Conservation (phyloP, 2,797 vertebrate species). For the Thripadectes ignobilis region DNA sequence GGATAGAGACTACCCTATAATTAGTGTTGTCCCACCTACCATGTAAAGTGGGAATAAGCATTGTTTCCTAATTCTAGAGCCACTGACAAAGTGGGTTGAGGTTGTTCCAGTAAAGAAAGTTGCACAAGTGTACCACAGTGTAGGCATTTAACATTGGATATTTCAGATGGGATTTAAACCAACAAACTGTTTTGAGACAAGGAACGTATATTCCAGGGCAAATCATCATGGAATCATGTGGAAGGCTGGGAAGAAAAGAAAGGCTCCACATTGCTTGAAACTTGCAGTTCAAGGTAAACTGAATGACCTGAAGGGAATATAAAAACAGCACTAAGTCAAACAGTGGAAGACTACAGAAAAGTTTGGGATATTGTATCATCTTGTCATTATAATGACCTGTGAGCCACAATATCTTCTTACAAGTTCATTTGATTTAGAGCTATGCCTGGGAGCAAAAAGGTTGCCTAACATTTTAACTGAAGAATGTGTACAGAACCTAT, state of each 20-base stretch:
- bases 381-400: not conserved
- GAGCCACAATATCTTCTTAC: not conserved
- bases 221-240: not conserved
- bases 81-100: not conserved
- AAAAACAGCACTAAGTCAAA: not conserved
- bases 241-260: not conserved
- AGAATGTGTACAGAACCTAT: not conserved
- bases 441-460: not conserved
- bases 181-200: not conserved
- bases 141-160: not conserved
- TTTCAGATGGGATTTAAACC: not conserved
- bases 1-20: not conserved
- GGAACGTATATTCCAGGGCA: not conserved
- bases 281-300: not conserved
- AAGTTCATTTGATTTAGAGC: not conserved
- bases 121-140: not conserved
- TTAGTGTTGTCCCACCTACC: not conserved
- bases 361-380: not conserved
- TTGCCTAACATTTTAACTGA: not conserved
- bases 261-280: not conserved
- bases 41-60: not conserved
- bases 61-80: not conserved
- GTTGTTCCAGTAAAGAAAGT: not conserved
- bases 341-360: not conserved
- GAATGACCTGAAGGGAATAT: not conserved